These are phyloP conservation scores for Campoplex nolae DNA, from an alignment of 2,888 invertebrate genomes.

Conservation along the genomic window DNA sequence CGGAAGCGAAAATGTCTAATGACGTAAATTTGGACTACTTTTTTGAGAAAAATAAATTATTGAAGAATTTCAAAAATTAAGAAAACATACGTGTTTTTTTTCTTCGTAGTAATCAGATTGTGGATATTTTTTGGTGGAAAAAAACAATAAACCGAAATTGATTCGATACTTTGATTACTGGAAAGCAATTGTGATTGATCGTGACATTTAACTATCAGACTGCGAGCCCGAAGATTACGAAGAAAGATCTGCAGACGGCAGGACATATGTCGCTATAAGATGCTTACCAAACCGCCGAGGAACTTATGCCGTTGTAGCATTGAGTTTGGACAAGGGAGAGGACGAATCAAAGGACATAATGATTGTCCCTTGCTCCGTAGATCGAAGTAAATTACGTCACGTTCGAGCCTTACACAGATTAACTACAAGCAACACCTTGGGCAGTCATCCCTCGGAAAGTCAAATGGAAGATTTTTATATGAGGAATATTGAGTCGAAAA, in stretches of 20 bases:
- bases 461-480: conserved; percentile 73
- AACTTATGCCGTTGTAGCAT: conserved; percentile 84
- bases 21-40: background rate
- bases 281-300: conserved; percentile 84
- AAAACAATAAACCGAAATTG: background rate
- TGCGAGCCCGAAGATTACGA: conserved; percentile 73
- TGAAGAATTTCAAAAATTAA: background rate
- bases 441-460: conserved; percentile 66
- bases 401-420: conserved; percentile 67
- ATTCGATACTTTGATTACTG: background rate
- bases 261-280: conserved; percentile 85
- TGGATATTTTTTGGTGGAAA: background rate
- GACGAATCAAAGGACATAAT: conserved; percentile 82
- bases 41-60: background rate
- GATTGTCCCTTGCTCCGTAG: conserved; percentile 69
- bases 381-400: conserved; percentile 68
- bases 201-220: conserved; percentile 50
- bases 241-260: conserved; percentile 79
- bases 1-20: background rate
- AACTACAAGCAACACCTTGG: conserved; percentile 50
- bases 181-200: background rate
- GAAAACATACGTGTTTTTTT: background rate
- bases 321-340: conserved; percentile 83
- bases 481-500: conserved; percentile 70
- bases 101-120: no score